Conservation (phyloP, 1,140 invertebrate species). For the Laupala kohalensis region DNA sequence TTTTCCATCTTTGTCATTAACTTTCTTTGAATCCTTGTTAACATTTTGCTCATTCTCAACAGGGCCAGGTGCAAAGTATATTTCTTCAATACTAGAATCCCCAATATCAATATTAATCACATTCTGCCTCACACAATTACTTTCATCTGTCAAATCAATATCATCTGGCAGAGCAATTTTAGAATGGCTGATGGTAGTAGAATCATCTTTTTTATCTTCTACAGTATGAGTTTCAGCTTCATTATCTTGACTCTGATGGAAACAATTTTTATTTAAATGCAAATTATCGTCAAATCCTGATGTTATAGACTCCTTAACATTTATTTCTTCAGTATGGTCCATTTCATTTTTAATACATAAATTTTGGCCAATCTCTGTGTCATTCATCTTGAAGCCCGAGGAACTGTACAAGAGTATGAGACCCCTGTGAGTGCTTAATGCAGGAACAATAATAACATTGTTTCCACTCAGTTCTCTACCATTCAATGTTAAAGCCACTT, state of each 20-base stretch:
- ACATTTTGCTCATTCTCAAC: not conserved
- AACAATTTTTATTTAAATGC: not conserved
- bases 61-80: too few species aligned
- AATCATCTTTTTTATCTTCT: too few species aligned
- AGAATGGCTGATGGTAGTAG: too few species aligned
- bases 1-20: not conserved
- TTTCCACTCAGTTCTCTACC: not conserved
- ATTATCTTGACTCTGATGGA: not conserved
- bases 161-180: too few species aligned
- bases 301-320: not conserved
- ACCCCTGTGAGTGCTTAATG: not conserved
- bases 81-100: too few species aligned
- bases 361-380: too few species aligned
- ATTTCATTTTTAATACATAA: not conserved
- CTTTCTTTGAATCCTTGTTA: not conserved
- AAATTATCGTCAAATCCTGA: not conserved
- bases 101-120: too few species aligned
- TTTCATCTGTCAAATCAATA: too few species aligned
- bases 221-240: not conserved
- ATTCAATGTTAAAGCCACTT: not conserved
- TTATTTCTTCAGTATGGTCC: not conserved
- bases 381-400: too few species aligned
- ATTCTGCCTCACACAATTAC: too few species aligned
- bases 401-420: not conserved
- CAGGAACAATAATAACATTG: not conserved